phyloP scores from a whole-genome alignment of 2,888 invertebrate genomes.

The Yponomeuta malinellus region DNA sequence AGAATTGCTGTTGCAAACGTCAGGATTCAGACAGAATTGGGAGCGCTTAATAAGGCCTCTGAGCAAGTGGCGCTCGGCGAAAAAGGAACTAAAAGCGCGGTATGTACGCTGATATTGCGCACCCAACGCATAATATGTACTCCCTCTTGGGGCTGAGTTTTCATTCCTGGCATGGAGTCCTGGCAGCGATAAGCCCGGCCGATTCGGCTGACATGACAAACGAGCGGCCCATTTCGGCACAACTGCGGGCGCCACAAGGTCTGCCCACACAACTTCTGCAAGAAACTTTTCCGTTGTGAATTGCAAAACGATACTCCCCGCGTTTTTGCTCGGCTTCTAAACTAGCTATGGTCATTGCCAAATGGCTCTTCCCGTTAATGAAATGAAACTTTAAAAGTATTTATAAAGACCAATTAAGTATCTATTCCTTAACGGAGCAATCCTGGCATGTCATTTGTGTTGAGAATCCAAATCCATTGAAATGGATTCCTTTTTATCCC shows the following conservation, averaged over 20 bases:
- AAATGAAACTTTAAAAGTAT: neutral
- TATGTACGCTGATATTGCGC: neutral
- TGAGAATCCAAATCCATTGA: constrained; percentile 4
- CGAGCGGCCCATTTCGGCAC: constrained; percentile 25
- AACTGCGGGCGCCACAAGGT: constrained; percentile 44
- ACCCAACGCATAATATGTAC: neutral
- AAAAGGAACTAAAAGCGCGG: neutral
- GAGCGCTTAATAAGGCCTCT: no score
- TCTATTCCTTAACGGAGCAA: neutral
- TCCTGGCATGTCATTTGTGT: neutral
- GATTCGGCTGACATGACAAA: constrained; percentile 35
- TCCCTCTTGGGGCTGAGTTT: neutral
- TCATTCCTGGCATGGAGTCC: constrained; percentile 9
- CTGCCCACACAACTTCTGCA: constrained; percentile 24
- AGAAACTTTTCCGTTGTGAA: neutral
- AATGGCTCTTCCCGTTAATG: neutral
- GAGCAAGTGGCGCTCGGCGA: no score
- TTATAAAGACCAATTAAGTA: neutral
- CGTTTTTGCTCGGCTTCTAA: neutral
- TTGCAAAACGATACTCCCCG: no score
- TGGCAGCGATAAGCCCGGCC: constrained; percentile 38
- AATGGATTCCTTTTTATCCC: neutral
- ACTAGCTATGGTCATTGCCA: neutral
- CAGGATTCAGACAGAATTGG: no score
- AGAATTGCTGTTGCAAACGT: no score